Conservation (phyloP, 2,888 invertebrate species). For the Cataglyphis albicans region DNA sequence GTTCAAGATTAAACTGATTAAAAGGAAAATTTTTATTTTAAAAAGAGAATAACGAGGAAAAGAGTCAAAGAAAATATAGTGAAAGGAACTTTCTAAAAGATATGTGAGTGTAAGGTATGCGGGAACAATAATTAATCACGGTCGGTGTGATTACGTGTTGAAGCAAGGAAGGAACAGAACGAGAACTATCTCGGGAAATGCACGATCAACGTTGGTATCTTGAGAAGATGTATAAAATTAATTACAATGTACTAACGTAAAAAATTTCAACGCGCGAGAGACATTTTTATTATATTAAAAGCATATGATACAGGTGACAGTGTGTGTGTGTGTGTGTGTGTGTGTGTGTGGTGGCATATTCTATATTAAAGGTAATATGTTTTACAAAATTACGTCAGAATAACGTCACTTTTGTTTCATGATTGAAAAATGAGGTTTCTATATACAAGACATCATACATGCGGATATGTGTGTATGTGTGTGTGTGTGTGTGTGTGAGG, state of each 20-base stretch:
- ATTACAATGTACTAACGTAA: conserved; percentile 19
- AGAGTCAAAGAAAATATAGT: conserved; percentile 1
- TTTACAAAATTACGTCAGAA: conserved; percentile 37
- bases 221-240: conserved; percentile 13
- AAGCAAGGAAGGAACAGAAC: conserved; percentile 8
- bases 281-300: conserved; percentile 3
- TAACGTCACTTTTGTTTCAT: conserved; percentile 39
- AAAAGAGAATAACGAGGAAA: conserved; percentile 1
- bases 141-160: conserved; percentile 7
- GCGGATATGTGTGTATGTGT: background rate
- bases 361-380: conserved; percentile 14
- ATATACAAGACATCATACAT: conserved; percentile 15
- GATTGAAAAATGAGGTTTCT: conserved; percentile 46
- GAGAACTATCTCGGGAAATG: conserved; percentile 11
- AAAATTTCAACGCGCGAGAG: conserved; percentile 12
- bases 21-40: conserved; percentile 3
- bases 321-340: background rate
- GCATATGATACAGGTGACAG: background rate
- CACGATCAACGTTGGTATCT: conserved; percentile 10
- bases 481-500: background rate
- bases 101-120: conserved; percentile 7
- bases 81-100: conserved; percentile 45
- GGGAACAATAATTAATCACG: conserved; percentile 40
- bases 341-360: background rate
- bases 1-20: conserved; percentile 19